Conservation (phyloP, 1,140 invertebrate genomes). For the Microvelia longipes region DNA sequence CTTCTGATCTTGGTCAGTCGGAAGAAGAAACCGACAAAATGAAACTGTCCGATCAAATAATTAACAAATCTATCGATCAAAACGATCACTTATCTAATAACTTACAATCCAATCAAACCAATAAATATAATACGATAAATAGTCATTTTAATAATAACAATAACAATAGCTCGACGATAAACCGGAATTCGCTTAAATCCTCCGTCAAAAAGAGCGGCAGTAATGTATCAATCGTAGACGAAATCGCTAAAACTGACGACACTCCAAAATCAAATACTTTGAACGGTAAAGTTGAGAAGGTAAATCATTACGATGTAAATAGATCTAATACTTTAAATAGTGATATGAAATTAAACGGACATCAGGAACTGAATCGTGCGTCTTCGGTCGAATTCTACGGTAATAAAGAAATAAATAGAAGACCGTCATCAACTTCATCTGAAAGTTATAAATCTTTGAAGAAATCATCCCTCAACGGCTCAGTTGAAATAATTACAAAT, state of each 20-base stretch:
- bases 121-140: neutral
- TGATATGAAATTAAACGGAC: neutral
- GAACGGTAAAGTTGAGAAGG: neutral
- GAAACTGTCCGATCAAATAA: constrained; percentile 4
- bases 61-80: neutral
- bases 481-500: neutral
- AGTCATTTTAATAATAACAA: neutral
- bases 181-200: neutral
- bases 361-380: neutral
- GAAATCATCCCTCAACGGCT: neutral
- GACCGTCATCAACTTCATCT: neutral
- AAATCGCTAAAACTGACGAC: neutral
- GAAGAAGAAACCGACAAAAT: constrained; percentile 16
- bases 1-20: constrained; percentile 26
- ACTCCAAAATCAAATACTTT: neutral
- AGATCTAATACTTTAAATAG: neutral
- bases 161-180: neutral
- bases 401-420: neutral
- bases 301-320: neutral
- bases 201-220: neutral
- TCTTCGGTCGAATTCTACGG: neutral
- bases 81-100: neutral
- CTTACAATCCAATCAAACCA: neutral
- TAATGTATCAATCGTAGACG: neutral
- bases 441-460: neutral